Evolutionary conservation across 2,113 vertebrate species (phyloP), one percentile per base, ranked within the genome.

Genomic region (Platysternon megacephalum): DNA sequence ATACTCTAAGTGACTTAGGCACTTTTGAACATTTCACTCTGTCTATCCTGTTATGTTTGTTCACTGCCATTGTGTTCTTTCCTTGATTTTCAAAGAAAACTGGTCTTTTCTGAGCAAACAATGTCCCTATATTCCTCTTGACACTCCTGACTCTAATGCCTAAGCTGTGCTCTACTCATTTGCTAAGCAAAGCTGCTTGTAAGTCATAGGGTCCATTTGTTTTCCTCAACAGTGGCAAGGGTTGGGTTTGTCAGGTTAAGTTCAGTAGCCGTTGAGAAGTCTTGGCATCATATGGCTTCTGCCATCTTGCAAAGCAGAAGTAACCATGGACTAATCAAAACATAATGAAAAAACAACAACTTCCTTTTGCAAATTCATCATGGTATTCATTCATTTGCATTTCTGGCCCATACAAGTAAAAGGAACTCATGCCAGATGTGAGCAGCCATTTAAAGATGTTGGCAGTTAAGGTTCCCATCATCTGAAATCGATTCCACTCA

Each of bases 121-220:
- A 88, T 93, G 90, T 94, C 86, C 90, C 88, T 56, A 85, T 97
- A 96, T 94, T 96, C 95, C 90, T 52, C 61, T 9, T 0, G 28
- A 65, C 84, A 44, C 83, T 56, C 94, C 94, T 95, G 96, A 97
- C 10, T 79, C 93, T 95, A 96, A 82, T 24, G 78, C 35, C 35
- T 17, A 68, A 16, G 32, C 61, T 68, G 87, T 95, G 55, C 35
- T 85, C 65, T 58, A 46, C 88, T 89, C 92, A 61, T 49, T 89
- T 82, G 88, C 85, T 74, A 17, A 48, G 16, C 79, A 78, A 53
- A 95, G 88, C 85, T 95, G 58, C 94, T 95, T 89, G 81, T 85
- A 94, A 97, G 93, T 97, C 95, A 95, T 65, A 95, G 88, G 95
- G 95, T 95, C 96, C 93, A 81, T 74, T 89, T 97, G 93, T 97